phyloP scores from a whole-genome alignment of 2,888 invertebrate genomes.

The Parnassius glacialis region DNA sequence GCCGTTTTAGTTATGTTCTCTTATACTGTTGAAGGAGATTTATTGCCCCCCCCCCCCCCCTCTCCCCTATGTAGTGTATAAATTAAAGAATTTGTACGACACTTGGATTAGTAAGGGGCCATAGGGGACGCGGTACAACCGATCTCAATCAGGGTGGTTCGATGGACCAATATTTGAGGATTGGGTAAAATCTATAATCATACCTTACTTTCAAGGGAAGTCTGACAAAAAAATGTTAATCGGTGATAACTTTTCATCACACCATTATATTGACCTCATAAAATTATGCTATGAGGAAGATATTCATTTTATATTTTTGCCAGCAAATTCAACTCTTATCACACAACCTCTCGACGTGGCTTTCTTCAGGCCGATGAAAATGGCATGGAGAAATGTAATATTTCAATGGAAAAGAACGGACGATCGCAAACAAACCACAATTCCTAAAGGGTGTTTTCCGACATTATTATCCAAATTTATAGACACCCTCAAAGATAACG shows the following conservation, averaged over 20 bases:
- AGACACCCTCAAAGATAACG: not conserved
- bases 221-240: not conserved
- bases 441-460: not conserved
- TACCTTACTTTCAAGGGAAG: not conserved
- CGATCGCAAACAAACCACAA: not conserved
- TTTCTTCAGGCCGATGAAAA: not conserved
- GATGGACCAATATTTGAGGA: slow-evolving; percentile 1
- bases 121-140: not conserved
- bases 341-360: too few species aligned
- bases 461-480: not conserved
- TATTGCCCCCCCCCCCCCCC: too few species aligned
- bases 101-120: not conserved
- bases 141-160: slow-evolving; percentile 1
- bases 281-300: too few species aligned
- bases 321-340: too few species aligned
- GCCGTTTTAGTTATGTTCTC: not conserved
- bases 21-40: not conserved
- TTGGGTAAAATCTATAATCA: slow-evolving; percentile 3
- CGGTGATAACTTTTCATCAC: not conserved
- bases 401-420: not conserved
- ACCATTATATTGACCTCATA: too few species aligned
- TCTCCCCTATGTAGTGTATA: not conserved
- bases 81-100: not conserved
- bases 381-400: not conserved
- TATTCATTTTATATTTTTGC: too few species aligned